A percentile compares a stretch with the other conserved stretches of the same genome.
These are phyloP conservation scores for Acrobasis suavella DNA, from an alignment of 2,888 invertebrate species.

Conservation along the genomic window DNA sequence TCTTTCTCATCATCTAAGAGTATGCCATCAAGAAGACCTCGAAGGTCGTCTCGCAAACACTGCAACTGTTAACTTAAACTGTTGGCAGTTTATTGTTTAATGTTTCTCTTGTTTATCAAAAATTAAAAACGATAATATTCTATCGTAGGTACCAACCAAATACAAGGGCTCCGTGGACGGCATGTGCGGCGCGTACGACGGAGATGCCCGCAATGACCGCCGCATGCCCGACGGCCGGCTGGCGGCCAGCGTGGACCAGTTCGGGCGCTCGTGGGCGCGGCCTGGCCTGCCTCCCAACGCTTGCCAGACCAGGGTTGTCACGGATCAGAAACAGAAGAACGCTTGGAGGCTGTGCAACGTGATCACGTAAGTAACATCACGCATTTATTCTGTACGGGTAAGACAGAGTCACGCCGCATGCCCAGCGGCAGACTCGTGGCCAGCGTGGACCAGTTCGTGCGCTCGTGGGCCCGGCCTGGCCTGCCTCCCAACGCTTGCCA, in stretches of 20 bases:
- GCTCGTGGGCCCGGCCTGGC: conserved; percentile 87
- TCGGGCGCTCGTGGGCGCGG: conserved; percentile 90
- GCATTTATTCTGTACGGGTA: neutral
- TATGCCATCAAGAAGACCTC: too few species aligned
- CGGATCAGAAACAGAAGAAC: conserved; percentile 82
- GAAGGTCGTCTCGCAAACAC: too few species aligned
- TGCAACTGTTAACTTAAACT: too few species aligned
- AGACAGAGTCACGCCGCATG: too few species aligned
- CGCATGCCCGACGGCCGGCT: conserved; percentile 85
- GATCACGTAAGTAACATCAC: conserved; percentile 24
- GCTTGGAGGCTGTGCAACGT: conserved; percentile 60
- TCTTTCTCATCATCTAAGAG: too few species aligned
- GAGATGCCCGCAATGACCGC: conserved; percentile 85
- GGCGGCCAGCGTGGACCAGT: conserved; percentile 85
- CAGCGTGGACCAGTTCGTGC: conserved; percentile 60
- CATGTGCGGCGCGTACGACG: conserved; percentile 90
- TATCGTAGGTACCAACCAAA: conserved; percentile 77
- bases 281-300: conserved; percentile 68
- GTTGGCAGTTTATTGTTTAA: too few species aligned
- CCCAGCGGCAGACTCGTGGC: too few species aligned
- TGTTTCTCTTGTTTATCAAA: too few species aligned
- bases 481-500: conserved; percentile 79
- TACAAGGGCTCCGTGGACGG: conserved; percentile 87
- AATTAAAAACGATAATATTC: too few species aligned
- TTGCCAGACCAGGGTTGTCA: conserved; percentile 85